Percentiles rank a stretch among this genome's conserved stretches.
Conservation (phyloP, 2,797 vertebrate species). For the Eulemur coronatus region DNA sequence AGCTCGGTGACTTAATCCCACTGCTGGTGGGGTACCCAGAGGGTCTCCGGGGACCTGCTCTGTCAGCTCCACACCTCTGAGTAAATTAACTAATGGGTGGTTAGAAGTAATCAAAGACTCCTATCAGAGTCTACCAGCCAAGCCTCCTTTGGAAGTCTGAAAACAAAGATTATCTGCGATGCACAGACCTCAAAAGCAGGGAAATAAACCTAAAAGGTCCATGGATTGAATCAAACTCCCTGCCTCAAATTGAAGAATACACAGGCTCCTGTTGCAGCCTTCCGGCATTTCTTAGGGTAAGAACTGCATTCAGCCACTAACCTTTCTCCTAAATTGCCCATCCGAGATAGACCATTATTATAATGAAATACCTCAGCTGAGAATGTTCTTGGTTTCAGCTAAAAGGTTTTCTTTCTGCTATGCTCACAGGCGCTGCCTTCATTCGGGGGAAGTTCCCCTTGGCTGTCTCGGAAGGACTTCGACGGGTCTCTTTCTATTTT, state of each 20-base stretch:
- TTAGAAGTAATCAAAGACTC: slow-evolving; percentile 65
- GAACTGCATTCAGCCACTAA: neutral
- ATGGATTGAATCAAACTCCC: slow-evolving; percentile 59
- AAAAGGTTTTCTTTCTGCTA: slow-evolving; percentile 56
- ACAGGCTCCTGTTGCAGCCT: neutral
- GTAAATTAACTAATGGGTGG: slow-evolving; percentile 85
- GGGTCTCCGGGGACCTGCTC: neutral
- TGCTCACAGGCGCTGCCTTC: neutral
- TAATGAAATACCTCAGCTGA: slow-evolving; percentile 67
- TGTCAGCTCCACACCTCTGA: slow-evolving; percentile 65
- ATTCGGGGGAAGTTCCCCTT: neutral
- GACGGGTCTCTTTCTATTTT: slow-evolving; percentile 37
- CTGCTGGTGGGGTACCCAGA: neutral
- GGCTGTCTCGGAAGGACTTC: neutral
- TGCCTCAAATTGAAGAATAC: neutral
- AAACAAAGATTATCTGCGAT: slow-evolving; percentile 68
- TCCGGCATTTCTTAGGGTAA: neutral
- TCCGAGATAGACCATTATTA: slow-evolving; percentile 65
- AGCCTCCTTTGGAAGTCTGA: slow-evolving; percentile 53
- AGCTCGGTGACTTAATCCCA: neutral
- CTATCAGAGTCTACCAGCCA: slow-evolving; percentile 55
- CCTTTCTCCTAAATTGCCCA: slow-evolving; percentile 69
- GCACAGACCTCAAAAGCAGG: slow-evolving; percentile 1
- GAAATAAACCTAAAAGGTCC: slow-evolving; percentile 71
- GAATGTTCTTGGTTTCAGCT: slow-evolving; percentile 32